Conservation (phyloP, 2,797 vertebrate genomes). For the Acrossocheilus wenchowensis region DNA sequence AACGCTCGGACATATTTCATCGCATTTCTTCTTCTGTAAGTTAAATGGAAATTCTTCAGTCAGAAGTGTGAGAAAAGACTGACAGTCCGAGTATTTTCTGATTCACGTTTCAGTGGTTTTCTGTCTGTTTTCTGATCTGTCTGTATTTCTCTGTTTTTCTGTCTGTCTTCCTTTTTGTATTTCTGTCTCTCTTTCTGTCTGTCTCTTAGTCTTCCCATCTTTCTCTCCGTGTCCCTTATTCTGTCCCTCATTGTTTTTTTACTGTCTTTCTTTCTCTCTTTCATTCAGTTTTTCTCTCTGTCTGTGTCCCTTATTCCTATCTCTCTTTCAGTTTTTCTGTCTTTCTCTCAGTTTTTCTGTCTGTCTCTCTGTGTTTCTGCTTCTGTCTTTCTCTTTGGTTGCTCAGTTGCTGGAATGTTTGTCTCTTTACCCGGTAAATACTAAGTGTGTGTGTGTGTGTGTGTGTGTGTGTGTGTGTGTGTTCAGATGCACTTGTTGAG, state of each 20-base stretch:
- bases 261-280: not conserved
- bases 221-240: too few relatives aligned
- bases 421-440: not conserved
- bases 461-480: not conserved
- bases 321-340: not conserved
- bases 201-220: not conserved
- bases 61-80: not conserved
- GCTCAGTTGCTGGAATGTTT: constrained; percentile 22
- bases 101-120: not conserved
- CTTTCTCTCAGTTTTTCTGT: not conserved
- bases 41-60: not conserved
- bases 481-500: not conserved
- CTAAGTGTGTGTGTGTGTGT: not conserved
- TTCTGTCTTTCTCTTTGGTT: not conserved
- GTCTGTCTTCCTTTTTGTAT: not conserved
- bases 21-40: not conserved
- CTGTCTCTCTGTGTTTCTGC: not conserved
- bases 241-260: too few relatives aligned
- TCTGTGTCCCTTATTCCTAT: too few relatives aligned
- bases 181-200: constrained; percentile 41
- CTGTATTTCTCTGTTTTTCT: not conserved
- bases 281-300: too few relatives aligned
- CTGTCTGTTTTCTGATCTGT: constrained; percentile 5
- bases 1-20: not conserved
- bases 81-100: not conserved